A percentile compares a stretch with the other conserved stretches of the same genome.
phyloP scores from a whole-genome alignment of 2,113 vertebrate species.

The Hemibates koningsi region DNA sequence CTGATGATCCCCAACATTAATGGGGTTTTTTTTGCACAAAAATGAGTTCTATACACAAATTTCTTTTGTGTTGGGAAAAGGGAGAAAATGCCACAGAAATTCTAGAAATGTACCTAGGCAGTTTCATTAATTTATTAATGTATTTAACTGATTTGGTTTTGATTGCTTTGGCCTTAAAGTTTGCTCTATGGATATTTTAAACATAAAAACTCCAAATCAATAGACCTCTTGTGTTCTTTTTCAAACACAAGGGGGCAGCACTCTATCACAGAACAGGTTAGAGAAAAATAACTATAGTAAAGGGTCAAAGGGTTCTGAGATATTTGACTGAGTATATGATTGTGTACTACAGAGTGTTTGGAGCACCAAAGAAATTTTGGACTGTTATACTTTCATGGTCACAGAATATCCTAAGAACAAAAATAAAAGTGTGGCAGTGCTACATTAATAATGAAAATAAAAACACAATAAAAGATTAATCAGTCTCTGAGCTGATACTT shows the following conservation, averaged over 20 bases:
- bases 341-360: not conserved
- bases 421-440: not conserved
- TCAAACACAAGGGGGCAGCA: conserved; percentile 2
- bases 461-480: not conserved
- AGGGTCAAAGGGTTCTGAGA: not conserved
- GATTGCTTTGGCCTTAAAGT: not conserved
- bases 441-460: not conserved
- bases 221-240: not conserved
- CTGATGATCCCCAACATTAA: not conserved
- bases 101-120: accelerated
- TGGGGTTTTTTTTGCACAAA: accelerated
- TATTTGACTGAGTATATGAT: not conserved
- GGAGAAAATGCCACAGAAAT: not conserved
- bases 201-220: not conserved
- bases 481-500: not conserved
- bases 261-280: not conserved
- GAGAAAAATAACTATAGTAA: accelerated
- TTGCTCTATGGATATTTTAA: not conserved
- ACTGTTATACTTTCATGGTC: not conserved
- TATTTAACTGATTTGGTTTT: not conserved
- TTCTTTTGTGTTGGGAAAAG: not conserved
- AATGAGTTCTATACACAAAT: not conserved
- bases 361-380: not conserved
- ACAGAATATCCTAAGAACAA: not conserved
- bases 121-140: not conserved